Evolutionary conservation across 2,797 vertebrate genomes (phyloP), one percentile per base, ranked within the genome.

Genomic region (Micromesistius poutassou): DNA sequence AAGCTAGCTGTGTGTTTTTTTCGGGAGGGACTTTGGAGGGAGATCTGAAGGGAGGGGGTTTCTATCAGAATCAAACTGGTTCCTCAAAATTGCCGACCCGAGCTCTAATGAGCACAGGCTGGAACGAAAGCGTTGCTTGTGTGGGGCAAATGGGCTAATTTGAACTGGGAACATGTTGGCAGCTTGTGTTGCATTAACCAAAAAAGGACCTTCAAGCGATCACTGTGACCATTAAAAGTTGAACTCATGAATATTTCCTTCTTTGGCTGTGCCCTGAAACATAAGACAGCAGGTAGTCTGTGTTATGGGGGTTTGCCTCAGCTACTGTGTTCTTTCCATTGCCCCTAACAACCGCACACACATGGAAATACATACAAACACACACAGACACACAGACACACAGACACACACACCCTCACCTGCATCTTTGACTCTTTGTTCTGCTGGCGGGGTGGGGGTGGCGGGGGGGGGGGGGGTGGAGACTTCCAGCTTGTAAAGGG

Each of bases 401-500:
- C 19, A n/a, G 10, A 55, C 46, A 55, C 55, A 62, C 55, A 62
- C 55, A 62, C 55, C n/a, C 55, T n/a, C 19, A 22, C 50, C 50
- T 55, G 5, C n/a, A 22, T 25, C 55, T 25, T 50, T 50, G 55
- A 25, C 22, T 25, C 55, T 25, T 68, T 68, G 62, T 68, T 28
- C n/a, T 68, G 25, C 4, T 68, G 62, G 4, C 7, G 35, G 71
- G 13, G 25, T 30, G 33, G 38, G 6, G 55, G 2, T 62, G 55
- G 3, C 6, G 33, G 71, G 19, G 25, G 35, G 33, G 38, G 16
- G n/a, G 75, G 25, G 46, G 72, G n/a, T 73, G 38, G 30, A 25
- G 35, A 71, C 40, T 66, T 76, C n/a, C 68, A 71, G 73, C 72
- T 46, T 70, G 72, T 84, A 81, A 88, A 86, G 86, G 83, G 84